Evolutionary conservation across 2,797 vertebrate species (phyloP).

Genomic region (Manis pentadactyla): DNA sequence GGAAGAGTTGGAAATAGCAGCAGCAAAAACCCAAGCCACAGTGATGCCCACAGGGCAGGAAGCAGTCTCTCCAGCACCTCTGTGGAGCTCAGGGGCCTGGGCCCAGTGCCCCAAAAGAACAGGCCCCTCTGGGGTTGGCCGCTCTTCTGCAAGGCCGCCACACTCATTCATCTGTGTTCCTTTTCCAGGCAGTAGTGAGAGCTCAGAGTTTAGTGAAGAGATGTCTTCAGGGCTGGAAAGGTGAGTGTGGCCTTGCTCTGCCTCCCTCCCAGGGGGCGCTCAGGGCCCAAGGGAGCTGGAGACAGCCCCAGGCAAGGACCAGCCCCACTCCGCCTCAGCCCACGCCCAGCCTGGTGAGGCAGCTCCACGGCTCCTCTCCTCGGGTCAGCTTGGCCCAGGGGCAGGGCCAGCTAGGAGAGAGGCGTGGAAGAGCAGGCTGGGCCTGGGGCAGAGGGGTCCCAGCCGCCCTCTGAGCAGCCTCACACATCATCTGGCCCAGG

Average conservation of each 20-base stretch:
- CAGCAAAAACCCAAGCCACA: background rate
- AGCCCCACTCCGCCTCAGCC: background rate
- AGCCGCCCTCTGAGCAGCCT: background rate
- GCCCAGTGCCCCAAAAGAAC: background rate
- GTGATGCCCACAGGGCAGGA: background rate
- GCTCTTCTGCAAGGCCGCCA: background rate
- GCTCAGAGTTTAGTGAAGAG: conserved; percentile 96
- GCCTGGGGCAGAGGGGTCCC: background rate
- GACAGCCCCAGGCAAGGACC: background rate
- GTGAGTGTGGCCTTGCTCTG: conserved; percentile 87
- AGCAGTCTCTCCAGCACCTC: background rate
- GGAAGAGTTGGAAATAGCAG: background rate
- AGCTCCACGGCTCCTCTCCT: background rate
- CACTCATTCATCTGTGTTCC: conserved; percentile 84
- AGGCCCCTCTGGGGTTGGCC: background rate
- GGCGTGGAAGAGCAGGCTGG: background rate
- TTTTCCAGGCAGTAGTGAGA: conserved; percentile 95
- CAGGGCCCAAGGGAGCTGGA: conserved; percentile 47
- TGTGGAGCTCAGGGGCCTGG: background rate
- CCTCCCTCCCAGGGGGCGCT: conserved; percentile 62
- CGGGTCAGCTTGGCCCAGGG: background rate
- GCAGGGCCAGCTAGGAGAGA: background rate
- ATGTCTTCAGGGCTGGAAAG: conserved; percentile 94
- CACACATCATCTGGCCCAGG: background rate
- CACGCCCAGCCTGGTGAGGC: background rate